phyloP scores from a whole-genome alignment of 2,888 invertebrate species.

The Meiosimyza platycephala region DNA sequence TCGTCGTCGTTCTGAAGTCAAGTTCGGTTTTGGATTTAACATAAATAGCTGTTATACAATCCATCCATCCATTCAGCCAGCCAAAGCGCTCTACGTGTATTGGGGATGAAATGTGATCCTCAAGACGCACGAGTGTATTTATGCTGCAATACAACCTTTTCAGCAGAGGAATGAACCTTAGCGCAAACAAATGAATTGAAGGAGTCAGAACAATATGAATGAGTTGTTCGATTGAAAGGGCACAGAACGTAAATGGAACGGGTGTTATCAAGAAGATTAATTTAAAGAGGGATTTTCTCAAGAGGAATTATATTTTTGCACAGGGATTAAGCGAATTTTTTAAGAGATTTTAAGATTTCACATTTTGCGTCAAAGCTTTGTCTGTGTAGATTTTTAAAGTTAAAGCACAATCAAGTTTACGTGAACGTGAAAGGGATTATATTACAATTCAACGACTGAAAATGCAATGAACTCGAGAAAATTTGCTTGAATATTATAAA shows the following conservation, averaged over 20 bases:
- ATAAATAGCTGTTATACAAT: neutral
- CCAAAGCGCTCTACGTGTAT: neutral
- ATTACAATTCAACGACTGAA: constrained; percentile 27
- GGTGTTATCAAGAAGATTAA: constrained; percentile 59
- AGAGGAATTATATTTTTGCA: constrained; percentile 48
- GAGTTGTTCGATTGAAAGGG: neutral
- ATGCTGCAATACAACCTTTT: constrained; percentile 8
- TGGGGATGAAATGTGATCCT: constrained; percentile 65
- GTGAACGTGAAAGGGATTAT: constrained; percentile 3
- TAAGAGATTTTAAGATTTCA: constrained; percentile 52
- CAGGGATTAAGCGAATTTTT: constrained; percentile 61
- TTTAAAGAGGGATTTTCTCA: constrained; percentile 60
- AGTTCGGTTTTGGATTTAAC: constrained; percentile 25
- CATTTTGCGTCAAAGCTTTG: constrained; percentile 40
- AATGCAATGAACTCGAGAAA: neutral
- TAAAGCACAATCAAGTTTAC: constrained; percentile 3
- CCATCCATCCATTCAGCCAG: neutral
- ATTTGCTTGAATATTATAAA: too few relatives aligned
- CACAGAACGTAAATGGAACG: neutral
- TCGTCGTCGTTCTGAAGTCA: constrained; percentile 2
- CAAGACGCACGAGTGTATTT: constrained; percentile 41
- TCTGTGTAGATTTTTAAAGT: constrained; percentile 13
- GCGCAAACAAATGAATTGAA: neutral
- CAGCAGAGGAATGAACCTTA: neutral
- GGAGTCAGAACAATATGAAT: neutral